A percentile compares a stretch with the other conserved stretches of the same genome.
phyloP scores from a whole-genome alignment of 35 echinoderm and acorn worm species.

The Heliocidaris tuberculata region DNA sequence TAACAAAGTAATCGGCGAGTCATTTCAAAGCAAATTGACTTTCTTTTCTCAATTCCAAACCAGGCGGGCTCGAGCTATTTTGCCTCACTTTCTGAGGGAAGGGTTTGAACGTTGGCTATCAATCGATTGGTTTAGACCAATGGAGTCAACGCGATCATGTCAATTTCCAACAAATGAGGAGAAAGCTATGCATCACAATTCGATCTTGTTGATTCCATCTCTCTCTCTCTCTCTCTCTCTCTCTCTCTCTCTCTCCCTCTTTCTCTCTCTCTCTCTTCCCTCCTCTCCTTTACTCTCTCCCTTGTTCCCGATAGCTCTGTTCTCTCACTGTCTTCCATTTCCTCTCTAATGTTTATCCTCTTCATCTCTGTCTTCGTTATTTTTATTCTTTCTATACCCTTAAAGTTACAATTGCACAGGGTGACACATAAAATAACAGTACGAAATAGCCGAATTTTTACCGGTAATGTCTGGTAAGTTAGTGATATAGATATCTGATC shows the following conservation, averaged over 20 bases:
- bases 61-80: background rate
- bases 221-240: background rate
- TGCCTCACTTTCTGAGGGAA: background rate
- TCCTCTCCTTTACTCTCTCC: background rate
- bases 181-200: slow-evolving; percentile 37
- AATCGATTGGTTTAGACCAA: background rate
- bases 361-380: background rate
- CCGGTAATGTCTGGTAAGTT: background rate
- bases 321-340: background rate
- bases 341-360: background rate
- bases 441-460: background rate
- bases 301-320: background rate
- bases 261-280: background rate
- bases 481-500: no score
- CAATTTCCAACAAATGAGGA: slow-evolving; percentile 44
- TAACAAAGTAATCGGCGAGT: slow-evolving; percentile 49
- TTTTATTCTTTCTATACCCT: background rate
- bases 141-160: slow-evolving; percentile 31
- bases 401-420: background rate
- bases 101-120: background rate
- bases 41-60: slow-evolving; percentile 41
- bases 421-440: background rate
- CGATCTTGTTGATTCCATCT: slow-evolving; percentile 7
- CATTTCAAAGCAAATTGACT: slow-evolving; percentile 40
- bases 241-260: background rate